Base-by-base conservation (phyloP, 2,888 invertebrate species). In the Ceraclea dissimilis region DNA sequence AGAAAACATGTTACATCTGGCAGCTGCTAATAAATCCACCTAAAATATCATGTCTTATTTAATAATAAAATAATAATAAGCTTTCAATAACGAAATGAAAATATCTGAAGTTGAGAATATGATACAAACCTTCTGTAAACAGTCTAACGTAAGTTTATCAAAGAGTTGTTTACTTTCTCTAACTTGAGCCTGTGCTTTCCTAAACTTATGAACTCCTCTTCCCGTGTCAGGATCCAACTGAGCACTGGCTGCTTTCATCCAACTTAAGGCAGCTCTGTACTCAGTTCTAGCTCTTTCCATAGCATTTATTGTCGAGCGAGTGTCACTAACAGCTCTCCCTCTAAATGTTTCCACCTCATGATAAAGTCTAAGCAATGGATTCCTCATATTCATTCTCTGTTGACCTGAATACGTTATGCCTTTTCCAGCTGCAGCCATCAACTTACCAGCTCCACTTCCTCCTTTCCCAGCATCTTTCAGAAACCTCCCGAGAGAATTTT, bases 171-270 rank as follows among this genome's bases (percentile, higher is more conserved):
- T 99, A 57, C 83, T 85, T 67, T 82, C 80, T 43, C 87, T 79
- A 1, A 89, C 89, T 72, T 88, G 87, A 1, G 84, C 79, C 67
- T 88, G 88, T 16, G 93, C 94, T 71, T 93, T 96, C 62, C 98
- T 81, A 71, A 97, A 99, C 71, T 91, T 92, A 65, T 98, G 97
- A 62, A 99, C 76, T 54, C 97, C 96, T 66, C 92, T 90, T 57
- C 90, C 93, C 0, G 94, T 93, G 68, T 99, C 99, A 0, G 99
- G 99, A 72, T 99, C 97, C 33, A 99, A 79, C 69, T 96, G 92
- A 59, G 89, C 85, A 39, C 96, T 95, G 1, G 93, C 86, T 57
- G 97, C 93, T 74, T 99, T 99, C 97, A 99, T 98, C 98, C 99
- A 99, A 65, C 87, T 88, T n/a, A 93, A 73, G 0, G 91, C 89